Base-by-base conservation (phyloP, 2,797 vertebrate genomes). In the Craterocephalus amniculus region DNA sequence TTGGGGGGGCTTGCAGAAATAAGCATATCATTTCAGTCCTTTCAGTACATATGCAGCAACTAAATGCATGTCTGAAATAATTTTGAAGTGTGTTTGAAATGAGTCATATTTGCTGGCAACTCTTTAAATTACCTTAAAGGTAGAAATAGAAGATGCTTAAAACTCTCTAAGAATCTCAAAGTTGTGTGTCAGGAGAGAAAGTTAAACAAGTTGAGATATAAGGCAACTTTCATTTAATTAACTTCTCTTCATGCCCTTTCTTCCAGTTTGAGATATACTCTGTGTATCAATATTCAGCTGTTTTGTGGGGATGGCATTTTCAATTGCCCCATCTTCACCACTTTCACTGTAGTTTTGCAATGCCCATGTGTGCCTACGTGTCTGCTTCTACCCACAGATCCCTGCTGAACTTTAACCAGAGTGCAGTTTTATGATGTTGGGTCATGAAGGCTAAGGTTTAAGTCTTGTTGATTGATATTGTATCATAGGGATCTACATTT, bases 351-450 rank as follows among this genome's bases (percentile, higher is more conserved):
- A 40, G 36, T 38, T 27, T 40, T 34, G 9, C 18, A 43, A 20
- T 57, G 20, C 1, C 31, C 10, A 6, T 2, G n/a, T 56, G 29
- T 22, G 32, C 6, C 31, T 8, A 18, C 22, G 18, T 49, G 31
- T 29, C 16, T 36, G 34, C 49, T 10, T 2, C 22, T 26, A 24
- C 26, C 29, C 24, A 27, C 22, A 20, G 29, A 48, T 59, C 22
- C 26, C 3, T 60, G 38, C 4, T 35, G 22, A 38, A 18, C 40
- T 76, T 75, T 80, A 24, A 65, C 6, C 56, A 24, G 34, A 3
- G 1, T 22, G 24, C 10, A 20, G 32, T 6, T 70, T 62, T 58
- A 58, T 66, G 43, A 60, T 40, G 22, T 45, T 58, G 24, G 24
- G 40, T 18, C 16, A 43, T 52, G 5, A 38, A 26, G 24, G 57